phyloP scores from a whole-genome alignment of 2,113 vertebrate genomes.

The Leucopsar rothschildi region DNA sequence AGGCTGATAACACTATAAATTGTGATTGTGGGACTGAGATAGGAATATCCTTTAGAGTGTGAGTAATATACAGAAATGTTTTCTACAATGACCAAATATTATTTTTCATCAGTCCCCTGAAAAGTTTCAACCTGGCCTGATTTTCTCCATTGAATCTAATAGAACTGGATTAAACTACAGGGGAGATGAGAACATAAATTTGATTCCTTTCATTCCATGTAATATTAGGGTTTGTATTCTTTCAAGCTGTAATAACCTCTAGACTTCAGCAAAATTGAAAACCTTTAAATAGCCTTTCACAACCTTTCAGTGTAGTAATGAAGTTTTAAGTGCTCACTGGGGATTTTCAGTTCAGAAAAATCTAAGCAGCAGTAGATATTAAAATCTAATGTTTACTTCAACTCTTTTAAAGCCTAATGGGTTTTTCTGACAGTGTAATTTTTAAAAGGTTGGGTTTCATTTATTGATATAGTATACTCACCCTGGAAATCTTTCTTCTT shows the following conservation, averaged over 20 bases:
- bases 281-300: slow-evolving; percentile 84
- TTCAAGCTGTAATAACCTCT: slow-evolving; percentile 81
- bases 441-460: slow-evolving; percentile 79
- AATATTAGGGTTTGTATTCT: slow-evolving; percentile 80
- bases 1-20: slow-evolving; percentile 25
- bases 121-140: slow-evolving; percentile 71
- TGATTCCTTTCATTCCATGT: slow-evolving; percentile 79
- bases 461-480: slow-evolving; percentile 75
- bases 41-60: slow-evolving; percentile 10
- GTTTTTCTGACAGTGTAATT: slow-evolving; percentile 79
- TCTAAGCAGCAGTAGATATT: slow-evolving; percentile 80
- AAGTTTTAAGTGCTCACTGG: slow-evolving; percentile 82
- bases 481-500: slow-evolving; percentile 72
- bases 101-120: slow-evolving; percentile 69
- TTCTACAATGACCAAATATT: slow-evolving; percentile 64
- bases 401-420: slow-evolving; percentile 78
- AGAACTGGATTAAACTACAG: slow-evolving; percentile 77
- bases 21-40: slow-evolving; percentile 7
- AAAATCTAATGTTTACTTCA: slow-evolving; percentile 83
- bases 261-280: slow-evolving; percentile 83
- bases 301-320: slow-evolving; percentile 79
- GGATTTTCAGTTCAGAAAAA: slow-evolving; percentile 80
- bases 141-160: slow-evolving; percentile 76
- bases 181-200: slow-evolving; percentile 80
- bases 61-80: slow-evolving; percentile 62